Evolutionary conservation across 64 coral and sea anemone genomes (phyloP).

Genomic region (Porites australiensis): DNA sequence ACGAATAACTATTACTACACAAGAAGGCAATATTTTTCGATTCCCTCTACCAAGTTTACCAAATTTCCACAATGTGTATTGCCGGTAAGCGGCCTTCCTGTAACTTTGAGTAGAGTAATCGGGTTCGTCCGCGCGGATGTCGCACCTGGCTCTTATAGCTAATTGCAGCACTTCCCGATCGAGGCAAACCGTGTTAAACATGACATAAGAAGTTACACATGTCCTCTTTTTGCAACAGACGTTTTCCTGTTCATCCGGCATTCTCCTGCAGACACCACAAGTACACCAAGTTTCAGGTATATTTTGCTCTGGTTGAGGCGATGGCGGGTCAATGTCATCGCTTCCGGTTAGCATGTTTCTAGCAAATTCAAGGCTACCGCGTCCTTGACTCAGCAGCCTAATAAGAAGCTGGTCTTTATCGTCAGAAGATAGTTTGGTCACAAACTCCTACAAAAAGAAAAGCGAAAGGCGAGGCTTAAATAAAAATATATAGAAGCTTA

Average conservation of each 20-base stretch:
- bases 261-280: constrained; percentile 19
- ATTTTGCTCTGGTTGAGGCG: constrained; percentile 1
- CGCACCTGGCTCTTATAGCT: constrained; percentile 51
- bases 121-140: constrained; percentile 22
- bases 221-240: constrained; percentile 32
- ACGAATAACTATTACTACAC: background rate
- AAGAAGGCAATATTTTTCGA: constrained; percentile 26
- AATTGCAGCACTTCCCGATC: constrained; percentile 47
- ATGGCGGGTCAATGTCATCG: background rate
- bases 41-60: constrained; percentile 20
- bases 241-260: constrained; percentile 34
- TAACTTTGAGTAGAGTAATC: constrained; percentile 46
- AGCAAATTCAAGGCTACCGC: constrained; percentile 41
- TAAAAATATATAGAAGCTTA: too few relatives aligned
- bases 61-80: constrained; percentile 49
- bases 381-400: background rate
- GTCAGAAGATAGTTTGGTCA: background rate
- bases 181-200: constrained; percentile 53
- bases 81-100: constrained; percentile 35
- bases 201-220: constrained; percentile 52
- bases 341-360: background rate
- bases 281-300: background rate
- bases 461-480: background rate
- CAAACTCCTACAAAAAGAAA: background rate
- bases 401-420: constrained; percentile 41